phyloP scores from a whole-genome alignment of 2,888 invertebrate genomes.

The Junonia oenone region DNA sequence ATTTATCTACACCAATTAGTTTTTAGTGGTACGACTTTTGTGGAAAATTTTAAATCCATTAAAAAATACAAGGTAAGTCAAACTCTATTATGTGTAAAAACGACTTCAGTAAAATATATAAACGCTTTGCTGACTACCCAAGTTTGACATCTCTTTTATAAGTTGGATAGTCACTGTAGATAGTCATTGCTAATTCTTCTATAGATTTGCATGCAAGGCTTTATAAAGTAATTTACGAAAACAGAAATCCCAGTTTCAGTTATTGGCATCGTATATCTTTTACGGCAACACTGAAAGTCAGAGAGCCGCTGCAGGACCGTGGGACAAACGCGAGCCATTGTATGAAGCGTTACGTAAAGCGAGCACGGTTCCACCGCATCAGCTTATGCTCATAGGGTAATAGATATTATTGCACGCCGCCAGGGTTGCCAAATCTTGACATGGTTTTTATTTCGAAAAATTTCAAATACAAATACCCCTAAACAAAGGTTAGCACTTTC shows the following conservation, averaged over 20 bases:
- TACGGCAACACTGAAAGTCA: conserved; percentile 17
- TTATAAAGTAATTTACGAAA: too few relatives aligned
- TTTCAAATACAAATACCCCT: too few relatives aligned
- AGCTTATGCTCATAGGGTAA: conserved; percentile 27
- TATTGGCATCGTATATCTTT: conserved; percentile 19
- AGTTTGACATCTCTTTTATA: not conserved
- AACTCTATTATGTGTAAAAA: too few relatives aligned
- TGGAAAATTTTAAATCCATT: conserved; percentile 14
- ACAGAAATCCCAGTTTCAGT: conserved; percentile 2
- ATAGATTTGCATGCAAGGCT: too few relatives aligned
- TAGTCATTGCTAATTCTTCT: too few relatives aligned
- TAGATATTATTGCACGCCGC: conserved; percentile 30
- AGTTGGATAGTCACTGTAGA: not conserved
- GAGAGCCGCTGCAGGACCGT: conserved; percentile 22
- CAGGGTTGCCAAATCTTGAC: too few relatives aligned
- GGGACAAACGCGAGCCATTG: conserved; percentile 25
- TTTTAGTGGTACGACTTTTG: conserved; percentile 18
- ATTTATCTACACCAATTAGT: conserved; percentile 30
- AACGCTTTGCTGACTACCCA: too few relatives aligned
- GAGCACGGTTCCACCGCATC: conserved; percentile 23
- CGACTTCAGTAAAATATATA: too few relatives aligned
- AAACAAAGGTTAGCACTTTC: too few relatives aligned
- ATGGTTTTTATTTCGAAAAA: too few relatives aligned
- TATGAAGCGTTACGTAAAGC: conserved; percentile 26
- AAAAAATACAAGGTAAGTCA: not conserved